Percentiles rank a stretch among this genome's conserved stretches.
Evolutionary conservation across 1,140 invertebrate genomes (phyloP).

Genomic region (Cotesia vestalis): DNA sequence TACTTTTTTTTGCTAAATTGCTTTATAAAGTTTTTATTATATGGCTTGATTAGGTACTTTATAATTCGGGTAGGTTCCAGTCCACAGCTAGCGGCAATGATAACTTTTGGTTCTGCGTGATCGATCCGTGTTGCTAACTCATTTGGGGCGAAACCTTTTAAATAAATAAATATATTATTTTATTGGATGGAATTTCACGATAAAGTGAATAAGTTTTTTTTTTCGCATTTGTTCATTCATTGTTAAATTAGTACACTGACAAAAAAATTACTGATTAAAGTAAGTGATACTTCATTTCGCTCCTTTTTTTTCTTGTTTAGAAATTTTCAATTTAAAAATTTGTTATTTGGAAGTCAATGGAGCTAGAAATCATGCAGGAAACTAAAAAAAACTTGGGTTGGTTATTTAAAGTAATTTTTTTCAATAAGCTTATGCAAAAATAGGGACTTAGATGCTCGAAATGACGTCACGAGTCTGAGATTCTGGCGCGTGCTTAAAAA

Average conservation of each 20-base stretch:
- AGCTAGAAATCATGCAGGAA: too few species aligned
- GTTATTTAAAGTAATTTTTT: too few species aligned
- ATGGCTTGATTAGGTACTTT: constrained; percentile 64
- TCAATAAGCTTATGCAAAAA: too few species aligned
- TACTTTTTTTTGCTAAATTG: background rate
- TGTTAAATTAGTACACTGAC: constrained; percentile 21
- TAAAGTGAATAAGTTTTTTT: constrained; percentile 12
- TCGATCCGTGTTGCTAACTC: constrained; percentile 87
- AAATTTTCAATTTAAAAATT: too few species aligned
- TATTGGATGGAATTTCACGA: background rate
- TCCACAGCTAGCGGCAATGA: constrained; percentile 90
- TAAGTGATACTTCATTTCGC: too few species aligned
- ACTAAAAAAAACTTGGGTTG: too few species aligned
- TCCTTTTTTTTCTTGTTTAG: too few species aligned
- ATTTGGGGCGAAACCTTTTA: constrained; percentile 82
- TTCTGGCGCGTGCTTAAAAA: too few species aligned
- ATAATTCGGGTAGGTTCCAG: constrained; percentile 87
- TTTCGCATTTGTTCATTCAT: constrained; percentile 27
- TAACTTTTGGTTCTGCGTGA: constrained; percentile 86
- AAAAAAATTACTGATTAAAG: too few species aligned
- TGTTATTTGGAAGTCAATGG: too few species aligned
- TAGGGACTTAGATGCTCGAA: too few species aligned
- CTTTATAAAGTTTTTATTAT: constrained; percentile 2
- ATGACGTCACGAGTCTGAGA: too few species aligned
- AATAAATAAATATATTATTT: constrained; percentile 42